phyloP scores from a whole-genome alignment of 2,797 vertebrate species.

The Alectoris magna region DNA sequence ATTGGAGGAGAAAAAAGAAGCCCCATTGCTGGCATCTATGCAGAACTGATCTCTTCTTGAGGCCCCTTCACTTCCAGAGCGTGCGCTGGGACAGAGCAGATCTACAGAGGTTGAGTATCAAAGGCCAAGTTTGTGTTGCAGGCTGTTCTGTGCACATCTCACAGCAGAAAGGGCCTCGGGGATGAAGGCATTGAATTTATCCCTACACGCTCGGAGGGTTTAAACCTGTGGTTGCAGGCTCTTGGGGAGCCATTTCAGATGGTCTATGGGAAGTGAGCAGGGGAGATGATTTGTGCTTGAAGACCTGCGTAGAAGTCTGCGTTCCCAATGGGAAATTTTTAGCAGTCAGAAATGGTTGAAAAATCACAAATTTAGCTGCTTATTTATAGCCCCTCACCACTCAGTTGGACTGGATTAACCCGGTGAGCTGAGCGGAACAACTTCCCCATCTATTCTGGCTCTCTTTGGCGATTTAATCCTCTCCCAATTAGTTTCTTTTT shows the following conservation, averaged over 20 bases:
- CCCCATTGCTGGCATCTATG: not conserved
- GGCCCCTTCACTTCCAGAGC: not conserved
- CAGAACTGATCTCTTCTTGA: not conserved
- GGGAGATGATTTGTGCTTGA: accelerated
- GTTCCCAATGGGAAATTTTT: not conserved
- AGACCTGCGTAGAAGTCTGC: not conserved
- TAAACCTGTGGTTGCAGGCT: not conserved
- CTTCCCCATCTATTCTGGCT: not conserved
- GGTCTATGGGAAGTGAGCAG: not conserved
- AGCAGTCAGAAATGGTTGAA: not conserved
- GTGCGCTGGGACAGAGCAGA: not conserved
- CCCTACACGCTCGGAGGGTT: accelerated
- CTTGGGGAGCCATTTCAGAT: not conserved
- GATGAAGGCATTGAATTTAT: not conserved
- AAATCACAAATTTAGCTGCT: not conserved
- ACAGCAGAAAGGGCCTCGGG: not conserved
- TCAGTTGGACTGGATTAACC: not conserved
- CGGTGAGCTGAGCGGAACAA: not conserved
- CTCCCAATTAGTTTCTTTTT: not conserved
- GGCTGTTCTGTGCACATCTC: not conserved
- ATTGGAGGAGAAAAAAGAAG: not conserved
- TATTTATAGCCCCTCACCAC: not conserved
- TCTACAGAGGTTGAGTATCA: not conserved
- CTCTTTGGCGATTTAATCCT: not conserved
- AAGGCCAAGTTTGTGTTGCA: not conserved